Base-by-base conservation (phyloP, 2,888 invertebrate species). In the Bellardia pandia region DNA sequence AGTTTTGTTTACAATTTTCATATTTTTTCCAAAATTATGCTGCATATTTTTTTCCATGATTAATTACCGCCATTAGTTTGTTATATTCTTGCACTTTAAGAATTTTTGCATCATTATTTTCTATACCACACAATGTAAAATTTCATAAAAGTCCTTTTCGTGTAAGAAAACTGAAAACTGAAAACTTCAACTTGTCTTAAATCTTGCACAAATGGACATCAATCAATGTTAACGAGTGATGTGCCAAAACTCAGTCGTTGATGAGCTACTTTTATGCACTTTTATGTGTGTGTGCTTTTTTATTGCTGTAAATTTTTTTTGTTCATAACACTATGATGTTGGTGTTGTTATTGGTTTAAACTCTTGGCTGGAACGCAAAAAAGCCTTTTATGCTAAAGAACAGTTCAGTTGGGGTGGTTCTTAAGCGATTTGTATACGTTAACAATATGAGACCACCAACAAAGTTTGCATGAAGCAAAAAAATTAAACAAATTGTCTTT, bases 251-350 rank as follows among this genome's bases (percentile, higher is more conserved):
- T 85, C 66, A 85, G 87, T 87, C 87, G 81, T 87, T 87, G 87
- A 87, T 87, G 87, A 87, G 87, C 87, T 87, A 87, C 87, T 87
- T 87, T 87, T 82, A 82, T 85, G 85, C 85, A 87, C 87, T 87
- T 85, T 82, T 69, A 87, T 30, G 75, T 75, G 81, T 23, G 23
- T 23, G 23, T 23, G 23, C 1, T 69, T 69, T 51, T 45, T 33
- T 33, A n/a, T 37, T 37, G 2, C 37, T 6, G 4, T 37, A 37
- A 45, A 9, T 45, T 80, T 42, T 42, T 64, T 64, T 14, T 53
- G 56, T 58, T 68, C 60, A 58, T 42, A 42, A 42, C 66, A 58
- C 37, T 45, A 60, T 48, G 1, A 9, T 9, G 45, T 23, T 45
- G 37, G 56, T 68, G 48, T 60, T 78, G 45, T 45, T 83, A 60